Evolutionary conservation across 2,888 invertebrate genomes (phyloP).

Genomic region (Hypselothyrea guttata): DNA sequence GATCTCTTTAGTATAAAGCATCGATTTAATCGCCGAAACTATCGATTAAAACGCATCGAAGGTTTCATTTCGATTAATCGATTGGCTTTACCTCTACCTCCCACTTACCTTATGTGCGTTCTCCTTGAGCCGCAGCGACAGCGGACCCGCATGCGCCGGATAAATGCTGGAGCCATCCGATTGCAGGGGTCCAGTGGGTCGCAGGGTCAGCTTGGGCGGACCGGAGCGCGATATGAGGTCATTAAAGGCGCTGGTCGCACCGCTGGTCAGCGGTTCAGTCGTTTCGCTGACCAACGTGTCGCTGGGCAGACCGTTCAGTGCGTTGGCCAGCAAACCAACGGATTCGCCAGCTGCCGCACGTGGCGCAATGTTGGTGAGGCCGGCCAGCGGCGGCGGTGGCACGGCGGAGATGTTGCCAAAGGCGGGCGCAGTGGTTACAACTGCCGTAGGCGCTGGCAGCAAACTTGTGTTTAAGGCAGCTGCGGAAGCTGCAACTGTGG

Average conservation of each 20-base stretch:
- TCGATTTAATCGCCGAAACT: no score
- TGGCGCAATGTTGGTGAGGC: slow-evolving; percentile 39
- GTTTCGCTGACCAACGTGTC: slow-evolving; percentile 45
- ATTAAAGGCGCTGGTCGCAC: slow-evolving; percentile 74
- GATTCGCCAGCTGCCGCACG: slow-evolving; percentile 2
- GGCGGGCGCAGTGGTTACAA: not conserved
- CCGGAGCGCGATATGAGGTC: slow-evolving; percentile 79
- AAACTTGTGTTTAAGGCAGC: no score
- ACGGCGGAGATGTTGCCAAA: slow-evolving; percentile 4
- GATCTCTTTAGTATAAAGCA: no score
- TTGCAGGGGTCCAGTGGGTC: slow-evolving; percentile 83
- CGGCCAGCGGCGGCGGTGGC: slow-evolving; percentile 76
- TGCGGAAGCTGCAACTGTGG: no score
- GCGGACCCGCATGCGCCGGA: slow-evolving; percentile 84
- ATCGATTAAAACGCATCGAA: no score
- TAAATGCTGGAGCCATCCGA: slow-evolving; percentile 82
- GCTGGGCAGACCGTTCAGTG: slow-evolving; percentile 49
- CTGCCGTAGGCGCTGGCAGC: no score
- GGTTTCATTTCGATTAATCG: no score
- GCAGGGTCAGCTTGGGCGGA: slow-evolving; percentile 82
- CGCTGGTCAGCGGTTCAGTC: slow-evolving; percentile 61
- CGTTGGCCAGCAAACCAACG: slow-evolving; percentile 46
- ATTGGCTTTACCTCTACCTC: not conserved
- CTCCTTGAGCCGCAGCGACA: slow-evolving; percentile 84
- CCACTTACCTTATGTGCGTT: slow-evolving; percentile 85